Conservation (phyloP, 2,888 invertebrate species). For the Corythucha ciliata region DNA sequence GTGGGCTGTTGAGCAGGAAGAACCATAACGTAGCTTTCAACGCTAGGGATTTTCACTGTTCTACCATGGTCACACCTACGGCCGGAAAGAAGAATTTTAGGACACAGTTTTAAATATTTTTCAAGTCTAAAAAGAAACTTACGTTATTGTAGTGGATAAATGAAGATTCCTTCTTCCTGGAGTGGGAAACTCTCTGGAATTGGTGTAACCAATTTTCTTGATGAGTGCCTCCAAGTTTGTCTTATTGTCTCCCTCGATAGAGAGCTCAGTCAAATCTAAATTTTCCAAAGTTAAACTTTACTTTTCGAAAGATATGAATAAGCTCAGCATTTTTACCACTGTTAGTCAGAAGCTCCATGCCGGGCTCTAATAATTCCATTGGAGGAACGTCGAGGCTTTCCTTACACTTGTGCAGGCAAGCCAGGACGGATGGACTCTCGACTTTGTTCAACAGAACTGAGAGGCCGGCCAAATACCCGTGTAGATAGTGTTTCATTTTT, state of each 20-base stretch:
- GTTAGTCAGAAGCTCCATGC: conserved; percentile 65
- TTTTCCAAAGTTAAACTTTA: too few relatives aligned
- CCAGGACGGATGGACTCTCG: conserved; percentile 62
- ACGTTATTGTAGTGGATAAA: conserved; percentile 70
- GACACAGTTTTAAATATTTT: not conserved
- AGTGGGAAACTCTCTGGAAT: conserved; percentile 85
- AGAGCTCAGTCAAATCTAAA: conserved; percentile 77
- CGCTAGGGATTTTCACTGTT: conserved; percentile 60
- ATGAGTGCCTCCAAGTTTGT: conserved; percentile 80
- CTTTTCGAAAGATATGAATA: too few relatives aligned
- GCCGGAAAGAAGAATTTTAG: conserved; percentile 1
- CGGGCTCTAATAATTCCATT: conserved; percentile 63
- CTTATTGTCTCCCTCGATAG: conserved; percentile 82
- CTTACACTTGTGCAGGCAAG: conserved; percentile 71
- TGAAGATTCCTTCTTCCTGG: conserved; percentile 83
- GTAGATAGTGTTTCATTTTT: conserved; percentile 82
- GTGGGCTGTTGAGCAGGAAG: conserved; percentile 75
- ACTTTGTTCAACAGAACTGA: conserved; percentile 66
- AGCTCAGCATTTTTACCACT: conserved; percentile 43
- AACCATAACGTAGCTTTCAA: conserved; percentile 80
- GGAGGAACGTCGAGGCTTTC: conserved; percentile 71
- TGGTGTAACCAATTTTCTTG: conserved; percentile 82
- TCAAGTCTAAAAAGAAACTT: conserved; percentile 38
- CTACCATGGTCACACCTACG: conserved; percentile 64
- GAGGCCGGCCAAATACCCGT: conserved; percentile 79